A percentile compares a stretch with the other conserved stretches of the same genome.
Conservation (phyloP, 2,113 vertebrate genomes). For the Sterrhoptilus dennistouni region DNA sequence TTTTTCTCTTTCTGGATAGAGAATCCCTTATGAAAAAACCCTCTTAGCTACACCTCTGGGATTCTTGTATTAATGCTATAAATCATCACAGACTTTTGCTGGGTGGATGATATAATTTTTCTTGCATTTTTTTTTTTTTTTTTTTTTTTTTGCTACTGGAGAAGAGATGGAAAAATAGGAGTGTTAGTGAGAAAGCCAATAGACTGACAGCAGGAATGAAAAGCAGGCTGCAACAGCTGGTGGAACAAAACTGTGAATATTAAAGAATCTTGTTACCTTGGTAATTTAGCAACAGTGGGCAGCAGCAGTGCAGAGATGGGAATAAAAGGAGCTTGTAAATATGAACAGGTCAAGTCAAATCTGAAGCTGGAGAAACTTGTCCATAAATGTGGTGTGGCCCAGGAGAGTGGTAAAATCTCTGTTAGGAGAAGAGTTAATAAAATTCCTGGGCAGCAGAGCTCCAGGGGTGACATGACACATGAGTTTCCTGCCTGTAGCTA, state of each 20-base stretch:
- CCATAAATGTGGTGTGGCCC: background rate
- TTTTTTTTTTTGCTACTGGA: background rate
- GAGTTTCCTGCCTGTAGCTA: background rate
- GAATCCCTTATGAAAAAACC: background rate
- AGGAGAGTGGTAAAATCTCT: background rate
- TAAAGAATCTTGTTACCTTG: slow-evolving; percentile 5
- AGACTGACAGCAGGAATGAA: background rate
- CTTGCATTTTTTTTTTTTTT: background rate
- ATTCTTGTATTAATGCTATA: background rate
- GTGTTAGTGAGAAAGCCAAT: background rate
- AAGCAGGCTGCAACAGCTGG: background rate
- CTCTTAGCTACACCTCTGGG: background rate
- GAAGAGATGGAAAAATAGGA: background rate
- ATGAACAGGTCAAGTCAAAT: background rate
- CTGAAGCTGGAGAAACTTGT: background rate
- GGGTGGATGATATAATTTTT: background rate
- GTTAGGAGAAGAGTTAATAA: background rate
- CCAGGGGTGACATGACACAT: background rate
- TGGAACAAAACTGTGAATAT: slow-evolving; percentile 4
- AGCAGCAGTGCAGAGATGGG: background rate
- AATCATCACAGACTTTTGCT: background rate
- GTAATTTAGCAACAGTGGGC: background rate
- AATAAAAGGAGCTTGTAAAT: background rate
- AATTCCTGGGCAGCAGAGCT: background rate
- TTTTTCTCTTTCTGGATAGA: background rate